Evolutionary conservation across 2,113 vertebrate species (phyloP), one percentile per base, ranked within the genome.

Genomic region (Microcebus griseorufus): DNA sequence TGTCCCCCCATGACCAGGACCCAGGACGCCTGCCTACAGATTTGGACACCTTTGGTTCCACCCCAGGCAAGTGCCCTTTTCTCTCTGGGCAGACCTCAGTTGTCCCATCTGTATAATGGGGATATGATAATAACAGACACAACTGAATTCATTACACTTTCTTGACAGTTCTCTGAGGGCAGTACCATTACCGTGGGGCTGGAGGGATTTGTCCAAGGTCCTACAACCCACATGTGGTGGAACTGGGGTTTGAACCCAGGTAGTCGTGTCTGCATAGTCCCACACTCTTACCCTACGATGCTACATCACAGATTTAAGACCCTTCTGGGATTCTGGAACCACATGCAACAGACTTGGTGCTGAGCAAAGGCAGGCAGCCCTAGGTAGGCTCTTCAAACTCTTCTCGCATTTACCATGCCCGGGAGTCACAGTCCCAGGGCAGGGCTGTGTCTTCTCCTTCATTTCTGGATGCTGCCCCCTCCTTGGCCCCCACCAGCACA

Each of bases 291-390:
- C 18, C 20, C n/a, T 13, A 0, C 4, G 16, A 29, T 39, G 17
- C 22, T 69, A 9, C 16, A 45, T 42, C 37, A 32, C 20, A 78
- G 69, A 23, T 45, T 78, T 48, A 73, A 84, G 39, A 34, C 18
- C 48, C 34, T 93, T 72, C 79, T 65, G 65, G 67, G 79, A 51
- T 67, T 88, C 90, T 83, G 58, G 39, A 84, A 83, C 79, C 8
- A 6, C 10, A 8, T 9, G 64, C 55, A 14, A 53, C 18, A 55
- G 78, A 85, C n/a, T n/a, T 29, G 76, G 70, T 45, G 62, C 45
- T n/a, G 45, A 80, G 70, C 86, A 42, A 48, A 65, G 32, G 18
- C 70, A 83, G 83, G 25, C 20, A 22, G 69, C 55, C 23, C 45
- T 55, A 51, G n/a, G 9, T 55, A 51, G n/a, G 9, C 20, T 53